Conservation (phyloP, 2,113 vertebrate genomes). For the Phalacrocorax brasilianus region DNA sequence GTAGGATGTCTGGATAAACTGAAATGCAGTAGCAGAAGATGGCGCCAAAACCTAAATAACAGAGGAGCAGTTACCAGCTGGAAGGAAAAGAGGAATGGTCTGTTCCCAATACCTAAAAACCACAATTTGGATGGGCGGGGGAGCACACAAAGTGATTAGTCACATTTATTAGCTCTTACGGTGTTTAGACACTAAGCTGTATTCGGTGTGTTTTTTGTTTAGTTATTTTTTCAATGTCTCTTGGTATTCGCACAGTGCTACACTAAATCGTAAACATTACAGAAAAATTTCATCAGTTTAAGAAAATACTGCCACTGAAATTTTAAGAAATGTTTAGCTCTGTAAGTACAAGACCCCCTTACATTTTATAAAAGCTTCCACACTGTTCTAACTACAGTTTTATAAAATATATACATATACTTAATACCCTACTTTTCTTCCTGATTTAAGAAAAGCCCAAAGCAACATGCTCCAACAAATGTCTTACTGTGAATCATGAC, state of each 20-base stretch:
- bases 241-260: not conserved
- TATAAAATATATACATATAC: not conserved
- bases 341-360: not conserved
- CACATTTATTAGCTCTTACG: accelerated
- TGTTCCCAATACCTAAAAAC: not conserved
- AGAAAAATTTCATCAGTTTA: not conserved
- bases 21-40: conserved; percentile 24
- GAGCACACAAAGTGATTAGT: not conserved
- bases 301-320: not conserved
- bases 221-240: not conserved
- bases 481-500: not conserved
- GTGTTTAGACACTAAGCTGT: not conserved
- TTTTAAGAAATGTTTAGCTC: not conserved
- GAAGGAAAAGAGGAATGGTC: not conserved
- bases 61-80: not conserved
- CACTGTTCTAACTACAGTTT: not conserved
- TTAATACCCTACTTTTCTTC: not conserved
- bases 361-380: not conserved
- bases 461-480: not conserved
- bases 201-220: not conserved
- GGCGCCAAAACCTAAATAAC: conserved; percentile 42
- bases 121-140: not conserved
- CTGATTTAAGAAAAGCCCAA: not conserved
- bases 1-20: not conserved
- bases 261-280: not conserved